Conservation (phyloP, 1,140 invertebrate genomes). For the Atta colombica region DNA sequence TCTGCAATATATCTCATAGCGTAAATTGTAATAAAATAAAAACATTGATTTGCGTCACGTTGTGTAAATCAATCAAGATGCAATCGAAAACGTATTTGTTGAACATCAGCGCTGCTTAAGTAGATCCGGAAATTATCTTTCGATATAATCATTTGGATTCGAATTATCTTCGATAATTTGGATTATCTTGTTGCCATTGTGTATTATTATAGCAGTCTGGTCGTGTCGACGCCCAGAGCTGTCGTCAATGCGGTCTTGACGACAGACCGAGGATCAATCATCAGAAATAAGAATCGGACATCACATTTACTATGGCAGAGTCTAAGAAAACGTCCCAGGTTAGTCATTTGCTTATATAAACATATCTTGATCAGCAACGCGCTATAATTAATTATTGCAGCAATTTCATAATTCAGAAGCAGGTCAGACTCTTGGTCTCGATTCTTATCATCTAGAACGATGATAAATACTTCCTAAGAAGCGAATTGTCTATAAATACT, state of each 20-base stretch:
- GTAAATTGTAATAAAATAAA: slow-evolving; percentile 20
- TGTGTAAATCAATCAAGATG: not conserved
- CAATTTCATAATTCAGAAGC: not conserved
- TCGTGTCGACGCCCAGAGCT: not conserved
- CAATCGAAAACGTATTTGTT: slow-evolving; percentile 31
- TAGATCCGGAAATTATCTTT: slow-evolving; percentile 35
- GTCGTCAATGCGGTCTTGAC: slow-evolving; percentile 1
- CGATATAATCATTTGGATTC: slow-evolving; percentile 58
- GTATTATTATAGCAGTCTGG: slow-evolving; percentile 1
- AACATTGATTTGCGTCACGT: not conserved
- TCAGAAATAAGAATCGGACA: not conserved
- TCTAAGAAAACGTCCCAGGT: slow-evolving; percentile 12
- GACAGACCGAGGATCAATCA: not conserved
- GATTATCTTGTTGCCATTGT: slow-evolving; percentile 52
- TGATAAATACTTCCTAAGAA: not conserved
- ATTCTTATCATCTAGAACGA: not conserved
- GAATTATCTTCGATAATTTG: not conserved
- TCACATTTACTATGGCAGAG: not conserved
- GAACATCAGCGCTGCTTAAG: not conserved
- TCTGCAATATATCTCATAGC: not conserved
- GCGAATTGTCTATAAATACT: not conserved
- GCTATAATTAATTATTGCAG: not conserved
- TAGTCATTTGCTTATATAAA: not conserved
- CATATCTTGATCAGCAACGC: not conserved
- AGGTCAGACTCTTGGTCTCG: not conserved